Conservation (phyloP, 2,113 vertebrate species). For the Nothobranchius furzeri region DNA sequence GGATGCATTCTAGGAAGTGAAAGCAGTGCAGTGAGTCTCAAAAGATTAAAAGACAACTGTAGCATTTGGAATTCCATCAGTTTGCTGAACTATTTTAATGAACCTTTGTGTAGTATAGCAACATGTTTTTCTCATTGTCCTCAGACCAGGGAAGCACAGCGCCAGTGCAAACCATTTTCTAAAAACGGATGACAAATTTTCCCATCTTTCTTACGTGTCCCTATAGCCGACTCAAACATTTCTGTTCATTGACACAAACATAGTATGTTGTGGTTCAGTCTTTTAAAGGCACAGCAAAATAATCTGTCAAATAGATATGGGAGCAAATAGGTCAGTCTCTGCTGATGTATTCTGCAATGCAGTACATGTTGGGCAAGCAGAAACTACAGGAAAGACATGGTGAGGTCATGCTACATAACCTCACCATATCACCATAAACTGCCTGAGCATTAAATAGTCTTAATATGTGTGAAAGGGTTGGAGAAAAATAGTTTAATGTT, state of each 20-base stretch:
- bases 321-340: background rate
- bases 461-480: background rate
- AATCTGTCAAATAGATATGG: background rate
- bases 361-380: background rate
- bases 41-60: too few relatives aligned
- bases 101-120: too few relatives aligned
- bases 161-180: background rate
- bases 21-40: too few relatives aligned
- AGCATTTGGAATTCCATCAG: too few relatives aligned
- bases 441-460: background rate
- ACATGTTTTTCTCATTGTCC: too few relatives aligned
- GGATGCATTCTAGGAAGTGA: too few relatives aligned
- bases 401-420: background rate
- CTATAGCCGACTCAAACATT: background rate
- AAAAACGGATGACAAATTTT: background rate
- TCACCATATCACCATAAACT: background rate
- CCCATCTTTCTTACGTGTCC: background rate
- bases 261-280: background rate
- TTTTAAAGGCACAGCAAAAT: background rate
- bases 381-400: background rate
- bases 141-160: background rate
- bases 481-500: slow-evolving; percentile 7
- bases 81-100: too few relatives aligned
- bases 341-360: background rate
- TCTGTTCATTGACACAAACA: background rate